Conservation (phyloP, 1,140 invertebrate species). For the Archivesica marissinica region DNA sequence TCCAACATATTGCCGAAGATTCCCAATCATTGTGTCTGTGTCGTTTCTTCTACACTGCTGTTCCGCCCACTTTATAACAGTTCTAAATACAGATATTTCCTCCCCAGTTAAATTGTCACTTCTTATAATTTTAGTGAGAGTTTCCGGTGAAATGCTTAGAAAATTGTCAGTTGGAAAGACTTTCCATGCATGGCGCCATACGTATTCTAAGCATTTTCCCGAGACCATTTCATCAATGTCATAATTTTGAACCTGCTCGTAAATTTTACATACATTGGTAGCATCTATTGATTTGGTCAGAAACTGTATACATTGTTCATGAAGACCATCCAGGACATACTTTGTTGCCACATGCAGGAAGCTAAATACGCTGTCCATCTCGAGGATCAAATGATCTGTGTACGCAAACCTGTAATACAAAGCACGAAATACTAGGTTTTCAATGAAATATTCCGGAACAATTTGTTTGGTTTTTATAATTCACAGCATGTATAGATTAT, state of each 20-base stretch:
- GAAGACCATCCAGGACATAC: not conserved
- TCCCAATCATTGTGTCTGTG: not conserved
- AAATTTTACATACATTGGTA: not conserved
- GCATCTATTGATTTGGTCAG: not conserved
- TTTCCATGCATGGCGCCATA: slow-evolving; percentile 8
- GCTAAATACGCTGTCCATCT: not conserved
- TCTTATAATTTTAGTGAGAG: not conserved
- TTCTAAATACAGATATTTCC: not conserved
- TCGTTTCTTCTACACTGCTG: not conserved
- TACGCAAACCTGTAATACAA: not conserved
- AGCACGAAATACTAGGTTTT: no score
- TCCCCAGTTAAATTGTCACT: not conserved
- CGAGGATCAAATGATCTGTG: not conserved
- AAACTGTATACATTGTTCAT: not conserved
- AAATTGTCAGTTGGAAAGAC: not conserved
- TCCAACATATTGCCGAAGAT: not conserved
- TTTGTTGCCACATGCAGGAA: not conserved
- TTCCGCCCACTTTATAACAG: not conserved
- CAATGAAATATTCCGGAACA: no score
- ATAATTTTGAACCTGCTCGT: not conserved
- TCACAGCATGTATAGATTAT: no score
- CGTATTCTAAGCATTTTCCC: not conserved
- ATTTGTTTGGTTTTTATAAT: no score
- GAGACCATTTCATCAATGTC: not conserved
- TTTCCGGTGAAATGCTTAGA: not conserved